phyloP scores from a whole-genome alignment of 2,113 vertebrate genomes.

The Piprites chloris region DNA sequence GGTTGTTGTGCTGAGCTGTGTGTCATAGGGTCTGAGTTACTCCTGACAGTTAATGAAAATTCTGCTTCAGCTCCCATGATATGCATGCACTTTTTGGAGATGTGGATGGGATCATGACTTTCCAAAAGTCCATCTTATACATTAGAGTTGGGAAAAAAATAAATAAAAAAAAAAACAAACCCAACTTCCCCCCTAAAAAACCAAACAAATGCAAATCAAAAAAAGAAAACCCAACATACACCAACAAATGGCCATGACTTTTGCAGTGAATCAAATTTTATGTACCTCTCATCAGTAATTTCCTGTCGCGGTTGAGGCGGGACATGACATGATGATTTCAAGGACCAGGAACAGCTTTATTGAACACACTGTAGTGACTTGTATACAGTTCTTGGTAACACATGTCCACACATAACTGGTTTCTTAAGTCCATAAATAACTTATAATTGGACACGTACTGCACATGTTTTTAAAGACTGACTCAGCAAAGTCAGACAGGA shows the following conservation, averaged over 20 bases:
- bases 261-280: not conserved
- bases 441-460: no score
- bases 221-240: not conserved
- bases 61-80: not conserved
- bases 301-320: no score
- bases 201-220: not conserved
- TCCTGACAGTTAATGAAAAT: not conserved
- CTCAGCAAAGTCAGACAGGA: no score
- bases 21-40: not conserved
- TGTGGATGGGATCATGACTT: not conserved
- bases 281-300: not conserved
- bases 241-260: not conserved
- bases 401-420: no score
- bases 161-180: no score
- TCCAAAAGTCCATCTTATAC: not conserved
- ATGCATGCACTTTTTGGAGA: not conserved
- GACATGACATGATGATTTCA: no score
- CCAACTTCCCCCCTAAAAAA: not conserved
- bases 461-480: no score
- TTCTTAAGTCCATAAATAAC: no score
- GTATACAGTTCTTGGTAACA: no score
- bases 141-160: not conserved
- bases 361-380: no score
- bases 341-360: no score
- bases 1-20: not conserved